Percentiles rank a stretch among this genome's conserved stretches.
phyloP scores from a whole-genome alignment of 2,888 invertebrate genomes.

The Calliopum simillimum region DNA sequence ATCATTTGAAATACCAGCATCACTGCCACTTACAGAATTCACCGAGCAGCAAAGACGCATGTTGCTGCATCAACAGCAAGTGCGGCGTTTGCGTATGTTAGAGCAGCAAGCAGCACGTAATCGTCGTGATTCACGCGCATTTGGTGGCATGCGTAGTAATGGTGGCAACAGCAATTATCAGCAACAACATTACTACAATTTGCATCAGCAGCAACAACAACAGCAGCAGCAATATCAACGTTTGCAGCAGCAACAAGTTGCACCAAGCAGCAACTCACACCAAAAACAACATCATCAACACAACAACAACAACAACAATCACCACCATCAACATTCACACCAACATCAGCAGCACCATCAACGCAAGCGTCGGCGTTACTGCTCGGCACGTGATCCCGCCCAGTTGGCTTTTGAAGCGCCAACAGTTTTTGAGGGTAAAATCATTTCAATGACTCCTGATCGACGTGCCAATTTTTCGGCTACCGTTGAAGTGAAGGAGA shows the following conservation, averaged over 20 bases:
- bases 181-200: conserved; percentile 32
- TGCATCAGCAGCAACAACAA: conserved; percentile 42
- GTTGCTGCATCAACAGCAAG: conserved; percentile 44
- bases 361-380: conserved; percentile 66
- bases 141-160: conserved; percentile 34
- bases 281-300: conserved; percentile 38
- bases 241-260: conserved; percentile 33
- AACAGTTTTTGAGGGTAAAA: conserved; percentile 76
- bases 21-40: conserved; percentile 44
- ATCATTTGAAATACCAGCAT: conserved; percentile 59
- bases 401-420: conserved; percentile 75
- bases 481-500: conserved; percentile 74
- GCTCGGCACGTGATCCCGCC: conserved; percentile 74
- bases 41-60: conserved; percentile 45
- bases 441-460: conserved; percentile 73
- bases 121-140: conserved; percentile 59
- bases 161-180: conserved; percentile 44
- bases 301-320: conserved; percentile 28
- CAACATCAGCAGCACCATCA: conserved; percentile 51
- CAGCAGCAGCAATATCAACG: conserved; percentile 43
- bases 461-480: conserved; percentile 73
- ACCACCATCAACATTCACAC: conserved; percentile 39
- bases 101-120: conserved; percentile 56
- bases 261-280: conserved; percentile 26
- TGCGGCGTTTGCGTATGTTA: conserved; percentile 35